A percentile compares a stretch with the other conserved stretches of the same genome.
Conservation (phyloP, 2,888 invertebrate genomes). For the Nymphalis c-album region DNA sequence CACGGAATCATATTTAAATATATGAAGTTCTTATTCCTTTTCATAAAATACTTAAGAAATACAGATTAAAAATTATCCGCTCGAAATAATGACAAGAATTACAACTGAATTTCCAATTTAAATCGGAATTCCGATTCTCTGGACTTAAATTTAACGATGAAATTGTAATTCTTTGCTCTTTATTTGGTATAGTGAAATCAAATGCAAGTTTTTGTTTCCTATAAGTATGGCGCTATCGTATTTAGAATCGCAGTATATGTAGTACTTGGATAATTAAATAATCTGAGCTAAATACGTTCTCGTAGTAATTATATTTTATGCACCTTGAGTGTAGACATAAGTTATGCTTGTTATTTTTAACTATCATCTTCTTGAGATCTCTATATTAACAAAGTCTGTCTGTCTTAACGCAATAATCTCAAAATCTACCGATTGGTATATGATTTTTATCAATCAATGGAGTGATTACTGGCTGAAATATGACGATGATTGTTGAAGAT, state of each 20-base stretch:
- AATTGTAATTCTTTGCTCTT: neutral
- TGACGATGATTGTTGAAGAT: too few species aligned
- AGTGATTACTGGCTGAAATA: too few species aligned
- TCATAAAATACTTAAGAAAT: too few species aligned
- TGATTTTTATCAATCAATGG: too few species aligned
- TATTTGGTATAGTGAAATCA: neutral
- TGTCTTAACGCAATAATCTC: neutral
- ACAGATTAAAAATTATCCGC: too few species aligned
- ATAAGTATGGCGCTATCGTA: constrained; percentile 2
- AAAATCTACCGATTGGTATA: neutral
- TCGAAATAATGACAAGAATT: too few species aligned
- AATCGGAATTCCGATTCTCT: too few species aligned
- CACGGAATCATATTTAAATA: too few species aligned
- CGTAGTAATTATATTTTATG: neutral
- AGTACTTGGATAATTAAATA: constrained; percentile 19
- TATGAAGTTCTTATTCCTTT: too few species aligned
- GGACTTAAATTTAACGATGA: neutral
- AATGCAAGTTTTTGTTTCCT: neutral
- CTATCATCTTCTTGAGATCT: constrained; percentile 2
- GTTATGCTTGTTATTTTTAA: constrained; percentile 12
- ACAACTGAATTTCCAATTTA: too few species aligned
- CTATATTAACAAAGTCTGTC: neutral
- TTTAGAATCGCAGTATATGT: neutral
- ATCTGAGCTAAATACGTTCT: constrained; percentile 17
- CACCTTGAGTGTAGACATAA: constrained; percentile 1